Base-by-base conservation (phyloP, 64 coral and sea anemone species). In the Stylophora pistillata region DNA sequence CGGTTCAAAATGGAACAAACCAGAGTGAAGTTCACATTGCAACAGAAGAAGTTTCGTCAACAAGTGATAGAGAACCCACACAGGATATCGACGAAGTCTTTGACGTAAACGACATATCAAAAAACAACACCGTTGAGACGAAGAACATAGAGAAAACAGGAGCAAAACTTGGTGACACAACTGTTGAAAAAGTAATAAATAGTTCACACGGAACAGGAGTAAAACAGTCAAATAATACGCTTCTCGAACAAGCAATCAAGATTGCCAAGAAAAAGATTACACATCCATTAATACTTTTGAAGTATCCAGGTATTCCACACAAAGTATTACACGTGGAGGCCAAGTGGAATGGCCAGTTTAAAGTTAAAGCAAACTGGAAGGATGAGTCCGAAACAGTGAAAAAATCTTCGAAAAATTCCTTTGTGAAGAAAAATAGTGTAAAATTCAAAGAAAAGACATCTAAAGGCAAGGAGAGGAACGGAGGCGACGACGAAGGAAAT, bases 321-420 rank as follows among this genome's bases (percentile, higher is more conserved):
- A 82, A 82, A 47, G 31, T 82, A 65, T 33, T 82, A 21, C 79
- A 82, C 12, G 79, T 82, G 11, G 79, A 82, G 62, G 79, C 79
- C 58, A 82, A 82, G 15, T 82, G 79, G 79, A 82, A 82, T 32
- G 79, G 79, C 20, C 79, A 82, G n/a, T 65, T 82, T 66, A 82
- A 82, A 12, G 79, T 82, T 5, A 82, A 82, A 82, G 79, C 79
- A 37, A 82, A 82, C 33, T 82, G 79, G 79, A 82, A 66, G 65
- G 79, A 82, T 5, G 79, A 65, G 59, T 23, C 59, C 4, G 79
- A 82, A 31, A 10, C 31, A 23, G 79, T 47, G 32, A 23, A 58
- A 52, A 66, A 82, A 82, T 28, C 30, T 47, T 65, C 63, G 32
- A 47, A 82, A 21, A 82, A 9, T 12, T 66, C 32, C 41, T 53